A percentile compares a stretch with the other conserved stretches of the same genome.
These are phyloP conservation scores for Caenorhabditis panamensis DNA, from an alignment of 2,888 invertebrate genomes.

Conservation along the genomic window DNA sequence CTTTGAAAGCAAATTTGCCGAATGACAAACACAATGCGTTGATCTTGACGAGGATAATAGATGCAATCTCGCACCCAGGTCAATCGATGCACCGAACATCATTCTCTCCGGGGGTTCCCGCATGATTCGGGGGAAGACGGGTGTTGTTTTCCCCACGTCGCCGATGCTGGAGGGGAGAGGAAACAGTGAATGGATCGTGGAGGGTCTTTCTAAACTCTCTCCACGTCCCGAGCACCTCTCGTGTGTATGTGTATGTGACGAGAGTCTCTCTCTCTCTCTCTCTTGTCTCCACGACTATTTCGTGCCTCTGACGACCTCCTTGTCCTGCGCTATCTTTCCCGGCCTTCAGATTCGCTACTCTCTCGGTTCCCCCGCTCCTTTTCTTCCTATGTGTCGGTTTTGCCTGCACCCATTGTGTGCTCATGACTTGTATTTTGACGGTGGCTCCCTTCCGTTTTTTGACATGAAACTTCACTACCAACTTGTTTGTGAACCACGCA, in stretches of 20 bases:
- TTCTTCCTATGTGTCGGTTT: slow-evolving; percentile 6
- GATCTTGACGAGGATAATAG: slow-evolving; percentile 28
- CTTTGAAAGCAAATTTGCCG: slow-evolving; percentile 3
- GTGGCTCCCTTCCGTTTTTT: slow-evolving; percentile 18
- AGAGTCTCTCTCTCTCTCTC: slow-evolving; percentile 10
- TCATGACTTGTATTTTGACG: slow-evolving; percentile 56
- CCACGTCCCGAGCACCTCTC: slow-evolving; percentile 7
- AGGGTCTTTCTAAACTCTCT: slow-evolving; percentile 13
- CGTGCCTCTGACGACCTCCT: not conserved
- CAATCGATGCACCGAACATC: slow-evolving; percentile 34
- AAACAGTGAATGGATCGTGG: slow-evolving; percentile 6
- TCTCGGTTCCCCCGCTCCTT: not conserved
- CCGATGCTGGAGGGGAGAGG: not conserved
- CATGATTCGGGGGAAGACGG: slow-evolving; percentile 21
- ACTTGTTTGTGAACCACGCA: slow-evolving; percentile 4
- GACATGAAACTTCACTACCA: not conserved
- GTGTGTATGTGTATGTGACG: not conserved
- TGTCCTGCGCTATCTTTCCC: slow-evolving; percentile 7
- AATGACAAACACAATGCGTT: not conserved
- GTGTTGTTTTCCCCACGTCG: slow-evolving; percentile 19
- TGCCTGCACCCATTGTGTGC: slow-evolving; percentile 58
- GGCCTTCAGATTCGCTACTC: not conserved
- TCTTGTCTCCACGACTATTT: slow-evolving; percentile 7
- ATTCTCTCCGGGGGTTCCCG: slow-evolving; percentile 7
- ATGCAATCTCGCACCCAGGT: slow-evolving; percentile 53